A percentile compares a stretch with the other conserved stretches of the same genome.
Evolutionary conservation across 2,113 vertebrate genomes (phyloP).

Genomic region (Callipepla californica): DNA sequence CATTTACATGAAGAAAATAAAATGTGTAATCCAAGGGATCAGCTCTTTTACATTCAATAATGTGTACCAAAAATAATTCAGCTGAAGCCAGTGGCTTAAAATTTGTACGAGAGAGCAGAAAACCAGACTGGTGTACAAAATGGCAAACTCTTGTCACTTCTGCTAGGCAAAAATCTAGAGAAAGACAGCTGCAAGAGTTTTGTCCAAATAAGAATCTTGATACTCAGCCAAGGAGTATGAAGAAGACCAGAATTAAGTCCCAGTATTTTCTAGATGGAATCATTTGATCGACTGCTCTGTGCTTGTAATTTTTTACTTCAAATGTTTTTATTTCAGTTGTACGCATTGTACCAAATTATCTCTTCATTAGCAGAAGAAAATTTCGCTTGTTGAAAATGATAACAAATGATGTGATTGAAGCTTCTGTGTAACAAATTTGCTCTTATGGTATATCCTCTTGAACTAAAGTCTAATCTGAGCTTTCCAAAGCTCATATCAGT

Average conservation of each 20-base stretch:
- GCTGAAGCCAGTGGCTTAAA: conserved; percentile 58
- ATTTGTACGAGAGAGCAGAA: conserved; percentile 50
- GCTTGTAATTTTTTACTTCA: neutral
- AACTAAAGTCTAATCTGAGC: neutral
- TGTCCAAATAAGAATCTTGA: conserved; percentile 66
- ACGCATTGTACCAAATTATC: neutral
- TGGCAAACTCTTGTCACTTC: conserved; percentile 50
- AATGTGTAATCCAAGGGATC: conserved; percentile 46
- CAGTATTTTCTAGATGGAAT: conserved; percentile 56
- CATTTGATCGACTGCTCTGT: conserved; percentile 34
- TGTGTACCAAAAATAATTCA: conserved; percentile 62
- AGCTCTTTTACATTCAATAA: conserved; percentile 54
- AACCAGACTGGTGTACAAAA: conserved; percentile 56
- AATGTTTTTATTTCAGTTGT: conserved; percentile 17
- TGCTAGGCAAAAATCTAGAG: conserved; percentile 63
- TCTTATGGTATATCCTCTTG: neutral
- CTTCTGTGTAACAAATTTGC: neutral
- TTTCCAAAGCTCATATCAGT: neutral
- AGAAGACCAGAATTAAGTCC: conserved; percentile 64
- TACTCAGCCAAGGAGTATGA: conserved; percentile 65
- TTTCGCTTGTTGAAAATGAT: conserved; percentile 26
- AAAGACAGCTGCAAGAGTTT: conserved; percentile 62
- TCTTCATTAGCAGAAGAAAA: neutral
- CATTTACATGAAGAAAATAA: conserved; percentile 55
- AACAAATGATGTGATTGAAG: neutral